Conservation (phyloP, 2,888 invertebrate genomes). For the Sthenelais limicola region DNA sequence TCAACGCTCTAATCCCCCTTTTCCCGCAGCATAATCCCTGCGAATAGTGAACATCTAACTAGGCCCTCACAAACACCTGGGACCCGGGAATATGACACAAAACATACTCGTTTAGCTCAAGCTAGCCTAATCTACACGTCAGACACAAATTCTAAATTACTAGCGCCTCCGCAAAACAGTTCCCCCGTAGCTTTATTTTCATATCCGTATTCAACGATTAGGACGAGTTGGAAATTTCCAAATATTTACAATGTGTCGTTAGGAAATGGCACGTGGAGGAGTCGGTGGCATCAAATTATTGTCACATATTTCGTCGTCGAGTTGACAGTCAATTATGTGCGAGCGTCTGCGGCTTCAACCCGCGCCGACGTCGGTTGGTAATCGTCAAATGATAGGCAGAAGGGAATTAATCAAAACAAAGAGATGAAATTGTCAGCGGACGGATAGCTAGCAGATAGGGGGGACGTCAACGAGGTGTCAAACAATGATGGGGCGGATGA, state of each 20-base stretch:
- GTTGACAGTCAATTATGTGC: conserved; percentile 31
- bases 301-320: conserved; percentile 7
- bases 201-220: too few relatives aligned
- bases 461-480: conserved; percentile 1
- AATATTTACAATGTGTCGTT: too few relatives aligned
- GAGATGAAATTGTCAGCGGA: conserved; percentile 38
- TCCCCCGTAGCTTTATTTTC: too few relatives aligned
- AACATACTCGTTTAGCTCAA: conserved; percentile 32
- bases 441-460: conserved; percentile 9
- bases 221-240: too few relatives aligned
- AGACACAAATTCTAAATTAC: too few relatives aligned
- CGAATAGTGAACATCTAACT: conserved; percentile 18
- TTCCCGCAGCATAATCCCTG: conserved; percentile 15
- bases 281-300: background rate
- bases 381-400: conserved; percentile 22
- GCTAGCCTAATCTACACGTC: too few relatives aligned
- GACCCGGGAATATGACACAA: conserved; percentile 9
- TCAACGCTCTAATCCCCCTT: conserved; percentile 2
- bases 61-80: conserved; percentile 14
- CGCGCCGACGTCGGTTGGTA: conserved; percentile 14
- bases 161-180: too few relatives aligned
- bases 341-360: conserved; percentile 11
- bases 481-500: background rate
- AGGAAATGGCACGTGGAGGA: too few relatives aligned
- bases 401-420: conserved; percentile 38